phyloP scores from a whole-genome alignment of 2,113 vertebrate species.

The Chascanopsetta lugubris region DNA sequence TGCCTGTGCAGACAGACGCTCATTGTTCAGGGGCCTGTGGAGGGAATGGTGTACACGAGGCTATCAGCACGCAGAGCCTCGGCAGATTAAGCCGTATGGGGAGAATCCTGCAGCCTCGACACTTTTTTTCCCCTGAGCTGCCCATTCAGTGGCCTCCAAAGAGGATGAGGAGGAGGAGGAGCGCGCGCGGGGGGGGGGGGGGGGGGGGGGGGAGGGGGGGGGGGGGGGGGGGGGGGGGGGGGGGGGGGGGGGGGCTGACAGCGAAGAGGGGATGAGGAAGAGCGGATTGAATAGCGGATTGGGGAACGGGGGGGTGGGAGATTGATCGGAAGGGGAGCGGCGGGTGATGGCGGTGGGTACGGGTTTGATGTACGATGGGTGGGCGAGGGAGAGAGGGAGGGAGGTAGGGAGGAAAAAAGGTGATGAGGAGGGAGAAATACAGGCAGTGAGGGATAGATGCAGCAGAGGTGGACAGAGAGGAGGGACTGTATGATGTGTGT shows the following conservation, averaged over 20 bases:
- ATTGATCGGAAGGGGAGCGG: constrained; percentile 31
- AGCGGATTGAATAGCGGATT: constrained; percentile 16
- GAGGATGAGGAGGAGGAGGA: constrained; percentile 47
- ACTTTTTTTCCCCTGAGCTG: constrained; percentile 69
- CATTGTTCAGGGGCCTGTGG: constrained; percentile 64
- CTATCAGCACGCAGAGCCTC: constrained; percentile 63
- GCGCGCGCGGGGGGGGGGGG: neutral
- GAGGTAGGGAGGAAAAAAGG: constrained; percentile 19
- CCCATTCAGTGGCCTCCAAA: constrained; percentile 64
- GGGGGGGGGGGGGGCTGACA: neutral
- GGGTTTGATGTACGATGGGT: constrained; percentile 30
- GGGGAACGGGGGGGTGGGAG: constrained; percentile 27
- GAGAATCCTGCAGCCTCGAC: constrained; percentile 73
- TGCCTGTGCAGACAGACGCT: constrained; percentile 52
- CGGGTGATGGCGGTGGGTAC: constrained; percentile 17
- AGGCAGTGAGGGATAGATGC: constrained; percentile 10
- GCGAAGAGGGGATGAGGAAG: constrained; percentile 4
- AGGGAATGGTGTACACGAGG: constrained; percentile 55
- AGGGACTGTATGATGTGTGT: neutral
- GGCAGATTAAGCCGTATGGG: constrained; percentile 72
- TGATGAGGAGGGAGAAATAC: constrained; percentile 49
- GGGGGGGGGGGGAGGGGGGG: neutral
- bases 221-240: neutral
- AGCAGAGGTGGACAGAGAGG: constrained; percentile 3
- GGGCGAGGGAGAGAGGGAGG: neutral